Conservation (phyloP, 1,140 invertebrate species). For the Centruroides sculpturatus region DNA sequence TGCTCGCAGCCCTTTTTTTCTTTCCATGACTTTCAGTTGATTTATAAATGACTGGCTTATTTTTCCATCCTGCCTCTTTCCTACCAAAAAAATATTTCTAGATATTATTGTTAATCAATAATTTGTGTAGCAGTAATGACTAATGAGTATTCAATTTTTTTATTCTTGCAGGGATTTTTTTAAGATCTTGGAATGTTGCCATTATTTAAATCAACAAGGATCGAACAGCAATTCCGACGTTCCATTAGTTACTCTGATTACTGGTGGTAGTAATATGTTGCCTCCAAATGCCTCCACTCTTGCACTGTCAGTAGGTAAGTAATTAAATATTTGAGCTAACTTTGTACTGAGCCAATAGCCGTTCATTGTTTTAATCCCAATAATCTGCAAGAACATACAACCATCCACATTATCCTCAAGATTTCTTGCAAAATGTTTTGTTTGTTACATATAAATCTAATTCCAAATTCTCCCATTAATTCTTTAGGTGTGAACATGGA, state of each 20-base stretch:
- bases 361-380: too few relatives aligned
- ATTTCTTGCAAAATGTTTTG: too few relatives aligned
- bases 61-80: neutral
- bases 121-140: neutral
- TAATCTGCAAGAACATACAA: too few relatives aligned
- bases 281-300: constrained; percentile 31
- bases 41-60: neutral
- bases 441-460: too few relatives aligned
- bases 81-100: too few relatives aligned
- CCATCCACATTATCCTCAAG: too few relatives aligned
- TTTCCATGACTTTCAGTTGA: neutral
- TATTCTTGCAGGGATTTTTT: constrained; percentile 39
- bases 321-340: too few relatives aligned
- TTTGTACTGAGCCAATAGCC: too few relatives aligned
- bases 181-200: constrained; percentile 52
- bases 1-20: too few relatives aligned
- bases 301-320: constrained; percentile 39
- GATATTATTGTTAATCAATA: constrained; percentile 2
- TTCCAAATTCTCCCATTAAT: too few relatives aligned
- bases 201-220: constrained; percentile 45
- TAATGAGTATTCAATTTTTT: neutral
- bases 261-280: constrained; percentile 31
- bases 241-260: constrained; percentile 42
- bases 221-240: constrained; percentile 21
- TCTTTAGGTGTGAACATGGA: constrained; percentile 44